A percentile compares a stretch with the other conserved stretches of the same genome.
phyloP scores from a whole-genome alignment of 2,113 vertebrate genomes.

The Calcarius ornatus region DNA sequence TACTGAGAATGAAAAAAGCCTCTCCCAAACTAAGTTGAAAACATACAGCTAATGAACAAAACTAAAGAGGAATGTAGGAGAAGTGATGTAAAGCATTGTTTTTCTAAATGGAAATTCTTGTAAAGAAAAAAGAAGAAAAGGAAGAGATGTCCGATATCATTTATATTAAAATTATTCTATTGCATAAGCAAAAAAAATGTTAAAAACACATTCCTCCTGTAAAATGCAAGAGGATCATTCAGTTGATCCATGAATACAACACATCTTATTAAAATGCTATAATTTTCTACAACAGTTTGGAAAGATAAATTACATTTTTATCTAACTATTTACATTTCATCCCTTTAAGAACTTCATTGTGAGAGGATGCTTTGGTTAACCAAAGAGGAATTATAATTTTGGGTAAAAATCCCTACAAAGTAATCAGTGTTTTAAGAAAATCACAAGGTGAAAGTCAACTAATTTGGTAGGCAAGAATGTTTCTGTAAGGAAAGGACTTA shows the following conservation, averaged over 20 bases:
- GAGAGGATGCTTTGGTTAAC: not conserved
- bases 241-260: not conserved
- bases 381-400: not conserved
- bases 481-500: not conserved
- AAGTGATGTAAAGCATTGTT: not conserved
- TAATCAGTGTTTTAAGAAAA: not conserved
- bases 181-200: not conserved
- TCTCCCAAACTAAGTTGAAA: not conserved
- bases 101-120: not conserved
- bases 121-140: not conserved
- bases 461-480: not conserved
- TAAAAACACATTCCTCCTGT: not conserved
- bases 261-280: not conserved
- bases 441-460: not conserved
- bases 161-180: not conserved
- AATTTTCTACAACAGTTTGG: not conserved
- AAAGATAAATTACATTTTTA: not conserved
- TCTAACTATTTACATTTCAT: not conserved
- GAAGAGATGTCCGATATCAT: accelerated
- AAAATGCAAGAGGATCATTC: not conserved
- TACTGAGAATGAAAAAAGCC: not conserved
- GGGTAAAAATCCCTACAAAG: not conserved
- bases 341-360: not conserved
- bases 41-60: not conserved
- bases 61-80: not conserved